Evolutionary conservation across 53 echinoderm and acorn worm species (phyloP).

Genomic region (Holothuria leucospilota): DNA sequence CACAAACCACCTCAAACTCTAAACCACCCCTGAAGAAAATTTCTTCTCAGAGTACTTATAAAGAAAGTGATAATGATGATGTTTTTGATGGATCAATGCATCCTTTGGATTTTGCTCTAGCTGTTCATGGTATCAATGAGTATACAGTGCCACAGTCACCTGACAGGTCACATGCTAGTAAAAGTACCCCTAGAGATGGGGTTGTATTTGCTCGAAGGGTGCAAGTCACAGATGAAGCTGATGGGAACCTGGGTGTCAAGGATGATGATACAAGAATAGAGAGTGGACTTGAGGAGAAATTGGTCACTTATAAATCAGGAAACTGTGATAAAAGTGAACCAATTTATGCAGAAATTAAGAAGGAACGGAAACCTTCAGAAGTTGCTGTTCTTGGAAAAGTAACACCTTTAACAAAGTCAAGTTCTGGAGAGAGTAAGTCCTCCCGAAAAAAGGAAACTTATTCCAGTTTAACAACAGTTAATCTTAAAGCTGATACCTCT

Average conservation of each 20-base stretch:
- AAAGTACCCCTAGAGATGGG: constrained; percentile 23
- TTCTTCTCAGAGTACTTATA: background rate
- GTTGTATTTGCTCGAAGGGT: constrained; percentile 28
- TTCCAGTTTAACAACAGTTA: constrained; percentile 37
- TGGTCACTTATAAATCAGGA: background rate
- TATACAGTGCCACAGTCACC: background rate
- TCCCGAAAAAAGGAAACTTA: constrained; percentile 47
- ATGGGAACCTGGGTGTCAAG: background rate
- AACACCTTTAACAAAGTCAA: background rate
- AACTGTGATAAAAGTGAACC: too few species aligned
- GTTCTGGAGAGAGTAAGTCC: background rate
- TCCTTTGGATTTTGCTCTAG: constrained; percentile 33
- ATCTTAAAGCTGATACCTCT: constrained; percentile 3
- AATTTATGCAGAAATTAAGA: too few species aligned
- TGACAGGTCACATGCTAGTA: constrained; percentile 9
- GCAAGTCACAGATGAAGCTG: constrained; percentile 1
- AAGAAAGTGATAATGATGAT: constrained; percentile 20
- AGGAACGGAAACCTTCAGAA: too few species aligned
- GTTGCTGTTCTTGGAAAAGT: background rate
- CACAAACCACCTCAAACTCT: background rate
- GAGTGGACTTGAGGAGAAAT: background rate
- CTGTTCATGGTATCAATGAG: constrained; percentile 16
- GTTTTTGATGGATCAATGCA: constrained; percentile 35
- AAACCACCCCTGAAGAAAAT: background rate
- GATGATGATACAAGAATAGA: background rate